Conservation (phyloP, 2,888 invertebrate species). For the Auanema freiburgensis region DNA sequence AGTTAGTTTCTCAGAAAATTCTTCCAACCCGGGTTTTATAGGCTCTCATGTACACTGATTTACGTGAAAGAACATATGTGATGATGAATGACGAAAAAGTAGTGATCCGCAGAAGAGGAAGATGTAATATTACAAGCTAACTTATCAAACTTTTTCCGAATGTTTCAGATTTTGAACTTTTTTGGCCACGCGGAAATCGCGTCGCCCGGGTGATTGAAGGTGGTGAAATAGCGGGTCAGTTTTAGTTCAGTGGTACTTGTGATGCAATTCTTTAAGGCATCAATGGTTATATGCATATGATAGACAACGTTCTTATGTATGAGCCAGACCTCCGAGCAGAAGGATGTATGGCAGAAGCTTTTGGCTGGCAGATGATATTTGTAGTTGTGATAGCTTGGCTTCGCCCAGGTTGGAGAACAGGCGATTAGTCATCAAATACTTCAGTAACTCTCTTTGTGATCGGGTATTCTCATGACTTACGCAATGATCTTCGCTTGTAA, state of each 20-base stretch:
- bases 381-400: slow-evolving; percentile 15
- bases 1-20: slow-evolving; percentile 15
- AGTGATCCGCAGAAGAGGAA: slow-evolving; percentile 55
- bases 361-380: slow-evolving; percentile 16
- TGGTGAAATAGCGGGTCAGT: slow-evolving; percentile 79
- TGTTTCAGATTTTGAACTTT: slow-evolving; percentile 62
- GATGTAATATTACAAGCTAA: slow-evolving; percentile 48
- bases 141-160: background rate
- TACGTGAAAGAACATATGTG: slow-evolving; percentile 59
- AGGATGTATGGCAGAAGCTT: slow-evolving; percentile 25
- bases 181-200: slow-evolving; percentile 64
- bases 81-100: slow-evolving; percentile 66
- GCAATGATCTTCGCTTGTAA: no score
- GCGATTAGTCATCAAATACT: background rate
- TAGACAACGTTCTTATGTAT: slow-evolving; percentile 78
- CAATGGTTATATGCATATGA: slow-evolving; percentile 92
- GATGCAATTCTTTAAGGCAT: slow-evolving; percentile 72
- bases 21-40: slow-evolving; percentile 14
- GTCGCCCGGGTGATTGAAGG: slow-evolving; percentile 68
- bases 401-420: slow-evolving; percentile 10
- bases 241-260: background rate
- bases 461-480: no score
- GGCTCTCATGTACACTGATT: slow-evolving; percentile 63
- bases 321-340: slow-evolving; percentile 58
- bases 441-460: no score